Evolutionary conservation across 2,888 invertebrate species (phyloP).

Genomic region (Hyposoter didymator): DNA sequence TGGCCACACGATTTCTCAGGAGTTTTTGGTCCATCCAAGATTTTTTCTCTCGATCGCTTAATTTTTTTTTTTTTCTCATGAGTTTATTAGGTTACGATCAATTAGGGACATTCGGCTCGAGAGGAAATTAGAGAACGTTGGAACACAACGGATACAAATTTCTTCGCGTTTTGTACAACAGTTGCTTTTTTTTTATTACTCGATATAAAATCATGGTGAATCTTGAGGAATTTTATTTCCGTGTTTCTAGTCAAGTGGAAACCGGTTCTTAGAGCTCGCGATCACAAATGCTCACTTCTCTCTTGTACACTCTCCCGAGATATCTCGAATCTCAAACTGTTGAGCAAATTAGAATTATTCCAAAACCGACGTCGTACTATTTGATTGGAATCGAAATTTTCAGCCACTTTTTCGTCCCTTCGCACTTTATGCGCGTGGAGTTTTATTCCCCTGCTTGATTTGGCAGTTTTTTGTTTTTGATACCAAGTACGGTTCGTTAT

Average conservation of each 20-base stretch:
- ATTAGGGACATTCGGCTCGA: neutral
- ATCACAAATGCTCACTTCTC: neutral
- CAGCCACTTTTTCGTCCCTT: neutral
- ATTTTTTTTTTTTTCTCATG: conserved; percentile 3
- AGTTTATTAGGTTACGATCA: conserved; percentile 11
- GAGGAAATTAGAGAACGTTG: neutral
- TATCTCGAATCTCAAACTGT: neutral
- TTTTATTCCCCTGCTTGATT: neutral
- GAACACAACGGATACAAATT: neutral
- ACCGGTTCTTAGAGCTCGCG: conserved; percentile 26
- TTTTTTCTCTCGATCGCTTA: neutral
- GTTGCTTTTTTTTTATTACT: conserved; percentile 12
- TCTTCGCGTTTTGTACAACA: conserved; percentile 22
- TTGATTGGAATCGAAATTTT: neutral
- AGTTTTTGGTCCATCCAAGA: neutral
- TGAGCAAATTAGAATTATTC: conserved; percentile 1
- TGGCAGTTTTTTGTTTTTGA: neutral
- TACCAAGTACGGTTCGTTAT: neutral
- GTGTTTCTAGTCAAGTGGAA: conserved; percentile 17
- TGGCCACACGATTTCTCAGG: neutral
- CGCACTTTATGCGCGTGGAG: neutral
- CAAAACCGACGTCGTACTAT: neutral
- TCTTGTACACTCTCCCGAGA: neutral
- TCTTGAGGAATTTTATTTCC: conserved; percentile 44
- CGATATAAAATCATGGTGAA: conserved; percentile 24